phyloP scores from a whole-genome alignment of 2,113 vertebrate genomes.

The Notiomystis cincta region DNA sequence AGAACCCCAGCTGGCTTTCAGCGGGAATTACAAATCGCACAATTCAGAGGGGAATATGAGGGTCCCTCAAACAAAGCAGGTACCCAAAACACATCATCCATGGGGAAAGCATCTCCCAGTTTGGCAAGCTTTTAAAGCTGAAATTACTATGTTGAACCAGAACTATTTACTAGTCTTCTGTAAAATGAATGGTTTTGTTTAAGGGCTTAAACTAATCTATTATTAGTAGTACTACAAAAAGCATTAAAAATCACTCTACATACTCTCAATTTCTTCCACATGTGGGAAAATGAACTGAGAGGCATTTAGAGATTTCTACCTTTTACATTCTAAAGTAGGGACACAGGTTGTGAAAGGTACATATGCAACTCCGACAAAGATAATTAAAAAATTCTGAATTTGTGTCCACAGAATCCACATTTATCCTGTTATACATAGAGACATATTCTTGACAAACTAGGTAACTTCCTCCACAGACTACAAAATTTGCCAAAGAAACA shows the following conservation, averaged over 20 bases:
- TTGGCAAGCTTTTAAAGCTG: neutral
- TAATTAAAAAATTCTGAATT: neutral
- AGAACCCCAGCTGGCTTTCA: neutral
- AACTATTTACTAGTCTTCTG: neutral
- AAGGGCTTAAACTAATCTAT: neutral
- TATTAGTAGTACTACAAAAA: neutral
- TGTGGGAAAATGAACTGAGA: neutral
- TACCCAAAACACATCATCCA: neutral
- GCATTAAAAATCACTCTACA: neutral
- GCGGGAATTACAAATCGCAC: neutral
- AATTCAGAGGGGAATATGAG: neutral
- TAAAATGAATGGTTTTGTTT: conserved; percentile 2
- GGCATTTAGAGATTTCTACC: neutral
- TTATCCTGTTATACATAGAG: neutral
- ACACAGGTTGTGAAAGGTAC: neutral
- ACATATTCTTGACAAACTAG: neutral
- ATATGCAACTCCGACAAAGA: neutral
- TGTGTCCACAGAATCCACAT: neutral
- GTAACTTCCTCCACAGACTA: neutral
- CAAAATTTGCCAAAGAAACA: neutral
- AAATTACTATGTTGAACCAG: neutral
- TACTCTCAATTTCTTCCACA: neutral
- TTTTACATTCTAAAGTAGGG: neutral
- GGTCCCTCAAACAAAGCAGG: neutral
- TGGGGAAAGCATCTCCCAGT: neutral